Conservation (phyloP, 2,888 invertebrate genomes). For the Spilosoma lubricipeda region DNA sequence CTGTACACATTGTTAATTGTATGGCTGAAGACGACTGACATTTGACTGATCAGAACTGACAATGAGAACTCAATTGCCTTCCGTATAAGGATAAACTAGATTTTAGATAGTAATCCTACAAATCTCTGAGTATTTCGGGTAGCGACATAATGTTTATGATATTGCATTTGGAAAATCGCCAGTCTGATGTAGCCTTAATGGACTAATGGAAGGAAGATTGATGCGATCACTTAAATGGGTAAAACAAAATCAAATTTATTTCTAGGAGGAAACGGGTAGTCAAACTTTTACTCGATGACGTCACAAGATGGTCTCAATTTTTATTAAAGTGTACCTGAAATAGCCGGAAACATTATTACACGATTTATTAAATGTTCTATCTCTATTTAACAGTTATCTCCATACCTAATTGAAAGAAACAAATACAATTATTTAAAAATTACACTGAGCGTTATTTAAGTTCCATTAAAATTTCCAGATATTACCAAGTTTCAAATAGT, state of each 20-base stretch:
- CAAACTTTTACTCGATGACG: not conserved
- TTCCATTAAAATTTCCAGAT: no score
- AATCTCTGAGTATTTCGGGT: constrained; percentile 42
- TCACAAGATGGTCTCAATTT: not conserved
- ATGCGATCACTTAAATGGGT: constrained; percentile 48
- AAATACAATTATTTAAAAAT: no score
- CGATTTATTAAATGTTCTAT: no score
- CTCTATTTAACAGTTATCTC: no score
- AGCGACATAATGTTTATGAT: constrained; percentile 34
- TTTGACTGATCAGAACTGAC: not conserved
- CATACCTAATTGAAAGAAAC: no score
- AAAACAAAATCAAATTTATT: constrained; percentile 35
- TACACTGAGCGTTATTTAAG: no score
- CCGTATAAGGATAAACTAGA: not conserved
- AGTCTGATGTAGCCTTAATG: constrained; percentile 64
- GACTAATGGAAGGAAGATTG: constrained; percentile 50
- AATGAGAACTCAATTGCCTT: not conserved
- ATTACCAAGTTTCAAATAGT: no score
- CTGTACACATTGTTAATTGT: not conserved
- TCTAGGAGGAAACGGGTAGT: not conserved
- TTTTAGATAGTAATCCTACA: constrained; percentile 11
- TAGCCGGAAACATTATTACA: no score
- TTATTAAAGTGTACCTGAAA: not conserved
- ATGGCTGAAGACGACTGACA: not conserved
- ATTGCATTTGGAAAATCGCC: constrained; percentile 63